Base-by-base conservation (phyloP, 2,888 invertebrate genomes). In the Chaetogeoica ovagalla region DNA sequence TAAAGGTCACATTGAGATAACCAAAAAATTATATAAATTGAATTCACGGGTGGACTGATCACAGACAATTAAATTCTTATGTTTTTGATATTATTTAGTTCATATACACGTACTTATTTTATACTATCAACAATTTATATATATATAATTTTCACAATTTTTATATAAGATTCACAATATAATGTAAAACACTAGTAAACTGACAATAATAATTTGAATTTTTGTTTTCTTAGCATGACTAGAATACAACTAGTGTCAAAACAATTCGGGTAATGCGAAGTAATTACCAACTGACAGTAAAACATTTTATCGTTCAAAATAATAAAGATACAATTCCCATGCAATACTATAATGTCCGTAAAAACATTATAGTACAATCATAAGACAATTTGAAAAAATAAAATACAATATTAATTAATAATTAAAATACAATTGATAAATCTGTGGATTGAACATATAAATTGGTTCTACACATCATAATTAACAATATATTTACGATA, bases 11-110 rank as follows among this genome's bases (percentile, higher is more conserved):
- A 39, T 43, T 68, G 30, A 15, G 30, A 66, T 23, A 43, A 39
- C 37, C 37, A 13, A 65, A 48, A 57, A 66, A 59, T 68, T 66
- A 66, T 75, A 75, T 59, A 74, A 74, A 66, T 57, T 75, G 55
- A 74, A 74, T 55, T 74, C 55, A 43, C 13, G 13, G 11, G 57
- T 57, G 23, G 23, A 65, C 19, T 59, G 8, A 75, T 66, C 75
- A 57, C 57, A 75, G 39, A 75, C 19, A 66, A 57, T 7, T 39
- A 8, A 73, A 19, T 74, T 55, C 17, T 55, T 69, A 69, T 4
- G 43, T 43, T 9, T 55, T 69, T 55, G 21, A 73, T 63, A 60
- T 37, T 63, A 30, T 63, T 57, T 23, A 19, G 21, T 57, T 39
- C 17, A 57, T 4, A 4, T 70, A 39, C 21, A 70, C 39, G 39